Conservation (phyloP, 2,888 invertebrate species). For the Alloplasta piceator region DNA sequence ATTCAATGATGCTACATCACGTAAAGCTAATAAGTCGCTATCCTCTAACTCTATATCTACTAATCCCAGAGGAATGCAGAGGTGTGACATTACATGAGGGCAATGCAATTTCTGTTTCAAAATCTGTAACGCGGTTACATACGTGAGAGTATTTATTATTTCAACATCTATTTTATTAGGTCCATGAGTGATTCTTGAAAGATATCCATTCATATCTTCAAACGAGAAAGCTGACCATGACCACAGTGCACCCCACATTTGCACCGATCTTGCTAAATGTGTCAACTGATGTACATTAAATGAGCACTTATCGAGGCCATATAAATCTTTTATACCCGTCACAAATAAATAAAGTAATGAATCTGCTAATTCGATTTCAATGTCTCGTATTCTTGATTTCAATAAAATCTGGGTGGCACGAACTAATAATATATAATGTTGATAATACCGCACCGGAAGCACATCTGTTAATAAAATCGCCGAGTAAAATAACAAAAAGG, state of each 20-base stretch:
- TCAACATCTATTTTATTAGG: constrained; percentile 32
- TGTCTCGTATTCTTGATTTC: neutral
- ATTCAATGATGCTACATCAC: neutral
- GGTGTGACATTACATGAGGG: neutral
- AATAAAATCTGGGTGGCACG: constrained; percentile 16
- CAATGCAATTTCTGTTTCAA: constrained; percentile 3
- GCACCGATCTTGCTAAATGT: constrained; percentile 6
- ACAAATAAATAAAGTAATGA: constrained; percentile 23
- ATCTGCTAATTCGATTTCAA: constrained; percentile 27
- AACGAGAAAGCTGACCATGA: constrained; percentile 40
- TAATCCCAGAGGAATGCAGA: neutral
- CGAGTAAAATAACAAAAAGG: constrained; percentile 26
- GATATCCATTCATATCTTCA: constrained; percentile 16
- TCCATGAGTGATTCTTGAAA: constrained; percentile 24
- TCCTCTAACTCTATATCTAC: neutral
- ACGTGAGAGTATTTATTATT: constrained; percentile 22
- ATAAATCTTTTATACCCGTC: constrained; percentile 11
- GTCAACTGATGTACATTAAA: constrained; percentile 39
- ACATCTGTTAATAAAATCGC: constrained; percentile 29
- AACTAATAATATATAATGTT: neutral
- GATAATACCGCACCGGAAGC: constrained; percentile 14
- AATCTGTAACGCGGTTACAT: constrained; percentile 5
- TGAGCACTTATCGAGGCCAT: constrained; percentile 39
- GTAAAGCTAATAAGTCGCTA: neutral
- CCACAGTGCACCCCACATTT: constrained; percentile 27